Conservation (phyloP, 2,113 vertebrate genomes). For the Gambusia affinis region DNA sequence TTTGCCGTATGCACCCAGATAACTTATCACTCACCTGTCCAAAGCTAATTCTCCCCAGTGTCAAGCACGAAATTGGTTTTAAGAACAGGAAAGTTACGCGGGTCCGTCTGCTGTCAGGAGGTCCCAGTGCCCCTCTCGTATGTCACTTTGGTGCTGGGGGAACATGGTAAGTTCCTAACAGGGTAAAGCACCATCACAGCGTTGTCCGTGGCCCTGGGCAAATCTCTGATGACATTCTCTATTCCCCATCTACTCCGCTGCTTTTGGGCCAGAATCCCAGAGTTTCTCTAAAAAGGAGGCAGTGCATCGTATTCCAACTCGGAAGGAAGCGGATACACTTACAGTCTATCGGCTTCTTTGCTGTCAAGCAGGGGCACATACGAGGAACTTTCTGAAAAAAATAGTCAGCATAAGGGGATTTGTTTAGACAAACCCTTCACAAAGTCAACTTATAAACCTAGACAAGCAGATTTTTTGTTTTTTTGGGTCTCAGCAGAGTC, state of each 20-base stretch:
- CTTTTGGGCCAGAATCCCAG: conserved; percentile 26
- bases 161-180: conserved; percentile 69
- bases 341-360: conserved; percentile 63
- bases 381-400: neutral
- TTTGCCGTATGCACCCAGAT: conserved; percentile 42
- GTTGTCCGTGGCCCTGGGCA: conserved; percentile 54
- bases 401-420: conserved; percentile 3
- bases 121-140: conserved; percentile 65
- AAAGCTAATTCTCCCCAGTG: conserved; percentile 74
- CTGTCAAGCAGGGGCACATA: conserved; percentile 43
- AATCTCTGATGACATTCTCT: conserved; percentile 70
- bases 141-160: conserved; percentile 75
- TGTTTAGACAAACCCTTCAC: conserved; percentile 1
- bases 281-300: conserved; percentile 22
- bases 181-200: conserved; percentile 65
- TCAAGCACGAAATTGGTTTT: conserved; percentile 79
- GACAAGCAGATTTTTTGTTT: neutral
- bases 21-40: conserved; percentile 79
- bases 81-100: conserved; percentile 55
- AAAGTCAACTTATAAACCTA: conserved; percentile 1
- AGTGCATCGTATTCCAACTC: conserved; percentile 32
- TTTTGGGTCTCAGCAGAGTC: neutral
- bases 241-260: conserved; percentile 50
- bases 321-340: conserved; percentile 36
- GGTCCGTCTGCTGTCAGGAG: conserved; percentile 70